phyloP scores from a whole-genome alignment of 2,797 vertebrate species.

The Chiroxiphia lanceolata region DNA sequence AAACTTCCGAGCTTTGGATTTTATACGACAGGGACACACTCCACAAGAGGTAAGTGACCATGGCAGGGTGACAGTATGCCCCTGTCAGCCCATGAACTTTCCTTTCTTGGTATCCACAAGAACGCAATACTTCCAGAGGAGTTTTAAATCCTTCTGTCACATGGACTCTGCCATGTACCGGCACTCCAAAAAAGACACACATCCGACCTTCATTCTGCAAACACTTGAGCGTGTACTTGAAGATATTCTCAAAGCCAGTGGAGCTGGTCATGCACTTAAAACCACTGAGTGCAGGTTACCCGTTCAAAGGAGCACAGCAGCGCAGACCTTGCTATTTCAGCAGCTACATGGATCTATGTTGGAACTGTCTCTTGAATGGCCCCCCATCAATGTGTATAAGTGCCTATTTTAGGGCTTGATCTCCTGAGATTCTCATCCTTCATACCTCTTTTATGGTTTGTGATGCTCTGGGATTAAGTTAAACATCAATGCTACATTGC shows the following conservation, averaged over 20 bases:
- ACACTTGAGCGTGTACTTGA: neutral
- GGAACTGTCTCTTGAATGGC: neutral
- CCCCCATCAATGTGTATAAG: neutral
- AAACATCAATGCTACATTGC: neutral
- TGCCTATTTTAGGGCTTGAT: neutral
- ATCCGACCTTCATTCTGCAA: neutral
- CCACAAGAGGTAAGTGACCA: neutral
- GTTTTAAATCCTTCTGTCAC: neutral
- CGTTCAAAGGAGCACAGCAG: neutral
- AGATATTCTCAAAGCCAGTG: neutral
- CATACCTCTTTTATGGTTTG: neutral
- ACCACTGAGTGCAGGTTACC: neutral
- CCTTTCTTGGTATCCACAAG: neutral
- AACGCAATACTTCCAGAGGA: neutral
- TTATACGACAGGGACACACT: neutral
- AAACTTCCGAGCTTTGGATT: neutral
- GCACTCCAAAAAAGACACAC: neutral
- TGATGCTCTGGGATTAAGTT: neutral
- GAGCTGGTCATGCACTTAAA: neutral
- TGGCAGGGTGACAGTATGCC: neutral
- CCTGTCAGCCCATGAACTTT: neutral
- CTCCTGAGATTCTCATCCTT: neutral
- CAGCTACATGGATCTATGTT: neutral
- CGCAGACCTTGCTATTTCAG: neutral
- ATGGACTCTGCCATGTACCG: neutral